Evolutionary conservation across 2,888 invertebrate genomes (phyloP).

Genomic region (Erebia ligea): DNA sequence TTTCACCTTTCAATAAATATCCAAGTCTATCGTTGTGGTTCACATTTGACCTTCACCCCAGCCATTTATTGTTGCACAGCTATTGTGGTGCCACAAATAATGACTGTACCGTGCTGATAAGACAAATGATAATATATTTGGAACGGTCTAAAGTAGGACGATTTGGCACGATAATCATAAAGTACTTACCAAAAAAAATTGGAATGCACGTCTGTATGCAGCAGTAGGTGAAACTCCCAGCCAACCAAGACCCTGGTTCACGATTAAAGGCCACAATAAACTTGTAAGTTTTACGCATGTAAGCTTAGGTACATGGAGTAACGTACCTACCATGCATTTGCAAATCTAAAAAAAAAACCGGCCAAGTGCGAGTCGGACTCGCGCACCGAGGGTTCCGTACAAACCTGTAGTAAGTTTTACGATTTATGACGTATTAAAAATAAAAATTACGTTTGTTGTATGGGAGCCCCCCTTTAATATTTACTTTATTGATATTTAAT

Average conservation of each 20-base stretch:
- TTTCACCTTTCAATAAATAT: constrained; percentile 24
- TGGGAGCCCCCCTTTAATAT: too few relatives aligned
- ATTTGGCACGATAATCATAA: constrained; percentile 16
- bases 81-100: constrained; percentile 30
- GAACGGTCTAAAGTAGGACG: neutral
- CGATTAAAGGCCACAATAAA: too few relatives aligned
- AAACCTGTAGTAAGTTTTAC: too few relatives aligned
- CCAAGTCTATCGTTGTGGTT: constrained; percentile 27
- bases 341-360: too few relatives aligned
- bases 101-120: constrained; percentile 15
- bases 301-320: too few relatives aligned
- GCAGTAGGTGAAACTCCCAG: neutral
- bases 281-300: too few relatives aligned
- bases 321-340: too few relatives aligned
- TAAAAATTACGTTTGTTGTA: too few relatives aligned
- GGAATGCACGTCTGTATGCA: neutral
- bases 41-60: constrained; percentile 37
- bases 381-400: too few relatives aligned
- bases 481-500: too few relatives aligned
- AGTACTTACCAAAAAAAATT: neutral
- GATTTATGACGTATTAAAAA: too few relatives aligned
- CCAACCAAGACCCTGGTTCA: neutral
- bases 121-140: neutral
- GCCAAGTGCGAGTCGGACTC: too few relatives aligned
- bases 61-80: constrained; percentile 29